Conservation (phyloP, 2,888 invertebrate genomes). For the Tridacna crocea region DNA sequence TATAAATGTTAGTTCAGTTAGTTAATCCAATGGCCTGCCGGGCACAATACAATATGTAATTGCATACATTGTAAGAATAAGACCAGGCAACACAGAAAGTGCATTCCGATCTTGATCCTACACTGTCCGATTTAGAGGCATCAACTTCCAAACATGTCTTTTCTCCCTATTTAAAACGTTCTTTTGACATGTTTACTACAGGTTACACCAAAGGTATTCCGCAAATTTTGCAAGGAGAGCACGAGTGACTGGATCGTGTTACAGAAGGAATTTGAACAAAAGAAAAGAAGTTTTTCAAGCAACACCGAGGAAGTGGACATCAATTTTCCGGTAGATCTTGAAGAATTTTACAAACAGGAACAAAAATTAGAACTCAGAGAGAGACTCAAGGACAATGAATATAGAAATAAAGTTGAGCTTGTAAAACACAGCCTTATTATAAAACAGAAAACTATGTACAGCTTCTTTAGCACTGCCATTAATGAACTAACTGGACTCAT, state of each 20-base stretch:
- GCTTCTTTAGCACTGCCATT: slow-evolving; percentile 42
- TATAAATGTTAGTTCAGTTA: no score
- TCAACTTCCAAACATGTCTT: no score
- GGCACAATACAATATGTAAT: no score
- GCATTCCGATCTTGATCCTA: no score
- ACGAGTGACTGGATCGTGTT: slow-evolving; percentile 56
- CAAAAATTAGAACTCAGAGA: slow-evolving; percentile 31
- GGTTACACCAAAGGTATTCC: slow-evolving; percentile 44
- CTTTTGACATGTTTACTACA: no score
- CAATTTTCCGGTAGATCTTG: slow-evolving; percentile 40
- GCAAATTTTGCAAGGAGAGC: slow-evolving; percentile 34
- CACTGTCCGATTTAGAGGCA: no score
- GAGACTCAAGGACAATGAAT: slow-evolving; percentile 26
- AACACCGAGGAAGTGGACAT: slow-evolving; percentile 32
- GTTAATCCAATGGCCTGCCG: no score
- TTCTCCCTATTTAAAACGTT: no score
- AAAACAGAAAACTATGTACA: slow-evolving; percentile 36
- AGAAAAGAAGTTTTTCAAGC: slow-evolving; percentile 48
- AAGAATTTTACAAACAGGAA: slow-evolving; percentile 26
- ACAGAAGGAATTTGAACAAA: slow-evolving; percentile 49
- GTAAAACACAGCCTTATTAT: slow-evolving; percentile 44
- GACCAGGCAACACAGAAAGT: no score
- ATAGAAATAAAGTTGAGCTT: slow-evolving; percentile 27
- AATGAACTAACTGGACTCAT: slow-evolving; percentile 47
- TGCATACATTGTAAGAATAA: no score